Percentiles rank a stretch among this genome's conserved stretches.
Conservation (phyloP, 2,888 invertebrate genomes). For the Nomada flava region DNA sequence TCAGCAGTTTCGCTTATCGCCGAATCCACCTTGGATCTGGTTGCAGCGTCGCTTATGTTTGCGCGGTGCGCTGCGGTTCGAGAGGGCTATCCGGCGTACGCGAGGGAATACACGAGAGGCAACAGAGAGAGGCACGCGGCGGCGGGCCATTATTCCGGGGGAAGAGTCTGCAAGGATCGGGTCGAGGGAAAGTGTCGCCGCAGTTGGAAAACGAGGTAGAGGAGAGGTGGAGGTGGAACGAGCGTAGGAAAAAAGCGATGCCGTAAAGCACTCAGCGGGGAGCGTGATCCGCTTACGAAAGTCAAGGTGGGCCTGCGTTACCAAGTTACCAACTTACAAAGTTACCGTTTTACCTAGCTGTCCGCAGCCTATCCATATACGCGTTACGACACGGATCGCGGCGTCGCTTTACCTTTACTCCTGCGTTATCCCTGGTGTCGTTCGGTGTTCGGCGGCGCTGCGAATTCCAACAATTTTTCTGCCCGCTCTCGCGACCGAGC, state of each 20-base stretch:
- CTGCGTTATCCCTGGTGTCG: not conserved
- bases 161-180: conserved; percentile 15
- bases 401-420: conserved; percentile 58
- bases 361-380: conserved; percentile 45
- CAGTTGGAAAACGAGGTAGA: conserved; percentile 11
- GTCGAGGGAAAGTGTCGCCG: conserved; percentile 16
- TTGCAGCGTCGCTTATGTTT: too few relatives aligned
- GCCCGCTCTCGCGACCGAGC: conserved; percentile 2
- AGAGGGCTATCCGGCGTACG: not conserved
- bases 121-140: not conserved
- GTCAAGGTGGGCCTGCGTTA: conserved; percentile 73
- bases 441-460: too few relatives aligned
- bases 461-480: too few relatives aligned
- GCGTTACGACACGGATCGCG: conserved; percentile 34
- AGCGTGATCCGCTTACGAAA: conserved; percentile 83
- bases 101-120: not conserved
- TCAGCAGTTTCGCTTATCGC: too few relatives aligned
- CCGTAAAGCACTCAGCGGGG: conserved; percentile 83
- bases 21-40: too few relatives aligned
- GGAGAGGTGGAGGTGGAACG: conserved; percentile 46
- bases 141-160: not conserved
- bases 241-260: conserved; percentile 78
- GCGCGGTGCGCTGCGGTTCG: not conserved
- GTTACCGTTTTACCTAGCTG: conserved; percentile 70
- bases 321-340: conserved; percentile 74